Conservation (phyloP, 1,140 invertebrate genomes). For the Drosophila melanica region DNA sequence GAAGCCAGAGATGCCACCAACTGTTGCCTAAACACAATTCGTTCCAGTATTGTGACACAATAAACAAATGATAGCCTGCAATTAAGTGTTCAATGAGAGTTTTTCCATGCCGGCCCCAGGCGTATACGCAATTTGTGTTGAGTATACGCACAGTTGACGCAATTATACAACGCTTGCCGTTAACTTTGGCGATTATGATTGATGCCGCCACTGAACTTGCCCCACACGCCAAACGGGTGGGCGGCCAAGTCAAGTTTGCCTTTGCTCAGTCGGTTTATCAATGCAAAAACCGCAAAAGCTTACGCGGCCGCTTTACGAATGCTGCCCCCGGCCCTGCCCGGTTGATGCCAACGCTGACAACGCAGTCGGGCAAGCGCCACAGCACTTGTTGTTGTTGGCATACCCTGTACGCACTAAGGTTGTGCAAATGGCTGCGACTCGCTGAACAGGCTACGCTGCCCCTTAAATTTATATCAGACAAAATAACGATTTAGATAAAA, state of each 20-base stretch:
- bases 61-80: constrained; percentile 30
- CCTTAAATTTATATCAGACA: no score
- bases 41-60: neutral
- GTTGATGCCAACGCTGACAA: constrained; percentile 22
- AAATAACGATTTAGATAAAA: no score
- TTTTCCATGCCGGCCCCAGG: neutral
- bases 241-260: constrained; percentile 15
- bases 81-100: constrained; percentile 2
- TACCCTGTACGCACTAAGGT: no score
- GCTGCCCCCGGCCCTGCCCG: neutral
- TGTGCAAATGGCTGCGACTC: no score
- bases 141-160: constrained; percentile 36
- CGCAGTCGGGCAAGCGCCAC: constrained; percentile 29
- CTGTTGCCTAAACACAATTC: constrained; percentile 55
- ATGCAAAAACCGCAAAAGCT: constrained; percentile 60
- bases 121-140: constrained; percentile 28
- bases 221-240: constrained; percentile 15
- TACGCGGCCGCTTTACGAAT: constrained; percentile 24
- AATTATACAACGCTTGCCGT: constrained; percentile 28
- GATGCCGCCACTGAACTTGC: constrained; percentile 73
- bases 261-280: constrained; percentile 31
- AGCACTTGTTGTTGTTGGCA: neutral
- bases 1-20: constrained; percentile 72
- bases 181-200: constrained; percentile 28
- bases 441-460: no score